Evolutionary conservation across 2,888 invertebrate genomes (phyloP), one percentile per base, ranked within the genome.

Genomic region (Biston stratarius): DNA sequence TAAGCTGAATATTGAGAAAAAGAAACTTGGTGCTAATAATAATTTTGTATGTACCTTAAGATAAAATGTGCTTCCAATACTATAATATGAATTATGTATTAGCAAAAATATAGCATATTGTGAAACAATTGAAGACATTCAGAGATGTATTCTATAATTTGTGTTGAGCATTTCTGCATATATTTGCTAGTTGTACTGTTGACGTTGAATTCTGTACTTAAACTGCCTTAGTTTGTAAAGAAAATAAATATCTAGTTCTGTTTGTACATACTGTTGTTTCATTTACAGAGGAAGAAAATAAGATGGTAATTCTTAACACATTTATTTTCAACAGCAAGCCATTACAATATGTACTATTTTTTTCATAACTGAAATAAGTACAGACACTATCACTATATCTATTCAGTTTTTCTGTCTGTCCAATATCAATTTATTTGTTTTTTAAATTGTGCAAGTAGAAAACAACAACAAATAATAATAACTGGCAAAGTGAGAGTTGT

Each of bases 21-120:
- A 83, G 83, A 82, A 87, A 83, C 74, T 83, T 84, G 90, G 90
- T 91, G 91, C 90, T 90, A 89, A 79, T 81, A 75, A 80, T 80
- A 80, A 74, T 36, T 58, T 67, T 67, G 38, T 55, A 52, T 66
- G 65, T 71, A 72, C 66, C 66, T 68, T 58, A 33, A 34, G 47
- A 44, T 14, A 45, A 56, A 47, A 49, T 73, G 72, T 62, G 71
- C 64, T 70, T 69, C 64, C 61, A 66, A 51, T 24, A n/a, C 45
- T 33, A 45, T 36, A n/a, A n/a, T n/a, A n/a, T n/a, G n/a, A n/a
- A 44, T 24, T 33, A 38, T 24, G 6, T 42, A 15, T 12, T 59
- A 36, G 56, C 51, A 49, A 61, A 34, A 49, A 56, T 56, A 49
- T 49, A 10, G 10, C 38, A 59, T 15, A 15, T 12, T 11, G 24